A percentile compares a stretch with the other conserved stretches of the same genome.
Evolutionary conservation across 2,113 vertebrate species (phyloP).

Genomic region (Podarcis cretensis): DNA sequence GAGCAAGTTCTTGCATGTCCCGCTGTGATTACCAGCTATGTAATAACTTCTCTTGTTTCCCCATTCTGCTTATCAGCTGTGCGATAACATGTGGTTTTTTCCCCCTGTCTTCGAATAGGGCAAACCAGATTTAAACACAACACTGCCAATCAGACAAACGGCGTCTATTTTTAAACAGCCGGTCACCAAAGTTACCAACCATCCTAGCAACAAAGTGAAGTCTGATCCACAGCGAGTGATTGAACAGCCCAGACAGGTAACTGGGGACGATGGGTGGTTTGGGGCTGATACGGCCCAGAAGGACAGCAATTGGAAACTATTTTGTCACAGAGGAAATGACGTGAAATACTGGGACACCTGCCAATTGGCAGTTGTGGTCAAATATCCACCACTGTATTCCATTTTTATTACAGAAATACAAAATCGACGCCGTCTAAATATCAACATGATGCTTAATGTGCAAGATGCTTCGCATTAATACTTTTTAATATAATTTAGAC

Average conservation of each 20-base stretch:
- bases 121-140: constrained; percentile 89
- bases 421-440: too few species aligned
- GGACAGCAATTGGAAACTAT: not conserved
- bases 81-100: constrained; percentile 13
- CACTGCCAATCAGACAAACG: constrained; percentile 90
- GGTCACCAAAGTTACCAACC: constrained; percentile 91
- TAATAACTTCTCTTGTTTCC: not conserved
- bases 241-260: constrained; percentile 88
- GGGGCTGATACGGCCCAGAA: not conserved
- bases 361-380: not conserved
- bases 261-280: not conserved
- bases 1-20: not conserved
- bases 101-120: constrained; percentile 69
- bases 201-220: constrained; percentile 90
- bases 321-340: not conserved
- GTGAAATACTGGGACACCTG: not conserved
- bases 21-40: not conserved
- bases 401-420: too few species aligned
- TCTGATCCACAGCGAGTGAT: constrained; percentile 83
- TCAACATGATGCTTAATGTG: too few species aligned
- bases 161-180: constrained; percentile 94
- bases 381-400: not conserved
- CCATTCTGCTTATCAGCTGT: not conserved
- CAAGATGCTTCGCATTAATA: too few species aligned
- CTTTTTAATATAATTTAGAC: too few species aligned